phyloP scores from a whole-genome alignment of 2,797 vertebrate genomes.

The Melanotaenia pygmaea region DNA sequence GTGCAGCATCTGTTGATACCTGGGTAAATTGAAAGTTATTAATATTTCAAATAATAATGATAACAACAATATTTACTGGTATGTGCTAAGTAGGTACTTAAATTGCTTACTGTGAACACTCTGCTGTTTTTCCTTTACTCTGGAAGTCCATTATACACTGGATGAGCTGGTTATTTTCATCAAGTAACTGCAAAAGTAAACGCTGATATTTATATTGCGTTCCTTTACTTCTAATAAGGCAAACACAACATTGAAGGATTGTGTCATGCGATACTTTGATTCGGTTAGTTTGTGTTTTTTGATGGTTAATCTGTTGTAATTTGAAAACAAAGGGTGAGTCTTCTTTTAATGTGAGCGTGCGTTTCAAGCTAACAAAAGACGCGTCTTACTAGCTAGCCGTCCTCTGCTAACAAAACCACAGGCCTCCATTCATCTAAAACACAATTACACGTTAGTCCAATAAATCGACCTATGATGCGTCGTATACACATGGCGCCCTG shows the following conservation, averaged over 20 bases:
- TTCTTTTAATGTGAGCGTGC: conserved; percentile 51
- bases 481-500: conserved; percentile 29
- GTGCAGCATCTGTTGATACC: conserved; percentile 99
- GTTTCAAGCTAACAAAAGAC: conserved; percentile 81
- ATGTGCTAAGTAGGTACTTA: accelerated
- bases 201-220: conserved; percentile 17
- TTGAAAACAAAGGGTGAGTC: conserved; percentile 21
- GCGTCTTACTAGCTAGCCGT: conserved; percentile 68
- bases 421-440: conserved; percentile 62
- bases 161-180: conserved; percentile 99
- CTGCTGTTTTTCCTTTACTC: conserved; percentile 98
- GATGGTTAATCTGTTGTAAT: neutral
- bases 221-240: neutral
- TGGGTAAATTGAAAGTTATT: conserved; percentile 61
- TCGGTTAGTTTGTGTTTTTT: neutral
- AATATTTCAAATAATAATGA: neutral
- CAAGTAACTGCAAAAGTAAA: conserved; percentile 88
- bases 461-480: neutral
- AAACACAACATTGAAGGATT: neutral
- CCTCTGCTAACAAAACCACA: conserved; percentile 69
- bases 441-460: neutral
- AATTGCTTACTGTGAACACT: conserved; percentile 97
- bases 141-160: conserved; percentile 99
- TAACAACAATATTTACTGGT: neutral
- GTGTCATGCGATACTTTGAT: accelerated